phyloP scores from a whole-genome alignment of 2,888 invertebrate genomes.

The Cactoblastis cactorum region DNA sequence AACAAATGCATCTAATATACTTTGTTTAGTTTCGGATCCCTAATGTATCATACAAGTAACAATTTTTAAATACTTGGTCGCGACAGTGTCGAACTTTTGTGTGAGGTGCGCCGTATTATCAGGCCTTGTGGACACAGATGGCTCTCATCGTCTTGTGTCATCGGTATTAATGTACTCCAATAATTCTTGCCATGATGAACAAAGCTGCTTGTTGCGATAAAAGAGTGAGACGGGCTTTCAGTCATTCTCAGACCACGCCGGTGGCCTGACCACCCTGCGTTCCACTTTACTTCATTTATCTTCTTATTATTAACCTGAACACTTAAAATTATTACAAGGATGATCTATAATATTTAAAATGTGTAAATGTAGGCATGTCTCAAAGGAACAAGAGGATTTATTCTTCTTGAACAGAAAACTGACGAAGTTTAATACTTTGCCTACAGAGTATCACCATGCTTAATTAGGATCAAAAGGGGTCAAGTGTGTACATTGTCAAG shows the following conservation, averaged over 20 bases:
- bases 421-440: slow-evolving; percentile 25
- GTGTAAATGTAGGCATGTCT: too few species aligned
- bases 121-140: slow-evolving; percentile 72
- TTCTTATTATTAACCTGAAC: neutral
- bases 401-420: slow-evolving; percentile 2
- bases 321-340: too few species aligned
- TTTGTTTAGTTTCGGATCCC: slow-evolving; percentile 29
- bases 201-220: slow-evolving; percentile 65
- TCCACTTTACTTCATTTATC: neutral
- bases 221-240: slow-evolving; percentile 52
- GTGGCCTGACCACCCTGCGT: slow-evolving; percentile 33
- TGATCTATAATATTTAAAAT: too few species aligned
- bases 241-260: slow-evolving; percentile 65
- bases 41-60: slow-evolving; percentile 25
- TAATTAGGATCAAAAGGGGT: slow-evolving; percentile 79
- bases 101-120: slow-evolving; percentile 56
- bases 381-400: neutral
- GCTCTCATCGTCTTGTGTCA: slow-evolving; percentile 73
- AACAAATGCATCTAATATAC: slow-evolving; percentile 48
- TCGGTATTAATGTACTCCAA: slow-evolving; percentile 73
- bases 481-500: slow-evolving; percentile 77
- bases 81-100: slow-evolving; percentile 63
- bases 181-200: slow-evolving; percentile 67
- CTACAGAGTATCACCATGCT: slow-evolving; percentile 61
- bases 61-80: slow-evolving; percentile 31